Base-by-base conservation (phyloP, 1,140 invertebrate species). In the Drosophila kohkoa region DNA sequence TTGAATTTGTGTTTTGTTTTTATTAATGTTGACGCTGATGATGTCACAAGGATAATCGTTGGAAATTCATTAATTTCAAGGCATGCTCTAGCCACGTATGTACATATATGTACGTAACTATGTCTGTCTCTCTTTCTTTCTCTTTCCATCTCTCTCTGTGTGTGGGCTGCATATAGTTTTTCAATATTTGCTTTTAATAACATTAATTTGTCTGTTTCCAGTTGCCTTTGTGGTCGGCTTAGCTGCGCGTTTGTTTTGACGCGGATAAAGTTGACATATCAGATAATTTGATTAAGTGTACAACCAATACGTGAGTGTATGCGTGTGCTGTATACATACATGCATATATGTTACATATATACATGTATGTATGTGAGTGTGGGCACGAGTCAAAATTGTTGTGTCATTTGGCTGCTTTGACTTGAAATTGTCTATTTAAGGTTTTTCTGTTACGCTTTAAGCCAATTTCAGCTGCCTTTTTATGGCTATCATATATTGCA, bases 1-100 rank as follows among this genome's bases (percentile, higher is more conserved):
- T 89, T 89, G 85, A 89, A 90, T 79, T 83, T 83, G 62, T 85
- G 75, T 78, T 89, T 89, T 81, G 80, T 79, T 88, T 64, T 78
- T 78, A 79, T 75, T 85, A 74, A 74, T 81, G 72, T 74, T 79
- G 82, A 70, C 59, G 77, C 71, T 75, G 78, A 78, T 81, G 83
- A 83, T 67, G 78, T 82, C 72, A 55, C 67, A 87, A 90, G 85
- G 86, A 89, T 89, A 89, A 89, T 89, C 86, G 67, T 58, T 66
- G 59, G 52, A 75, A 81, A 65, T 89, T 90, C 72, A 89, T 89
- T 89, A 89, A 89, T 90, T 74, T 90, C 72, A 66, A 57, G 60
- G 49, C 69, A 46, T 52, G 2, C 10, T 57, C 25, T 49, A 25
- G n/a, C 51, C 1, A 54, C 25, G n/a, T 55, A 15, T 8, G 5